Evolutionary conservation across 2,113 vertebrate species (phyloP).

Genomic region (Heloderma charlesbogerti): DNA sequence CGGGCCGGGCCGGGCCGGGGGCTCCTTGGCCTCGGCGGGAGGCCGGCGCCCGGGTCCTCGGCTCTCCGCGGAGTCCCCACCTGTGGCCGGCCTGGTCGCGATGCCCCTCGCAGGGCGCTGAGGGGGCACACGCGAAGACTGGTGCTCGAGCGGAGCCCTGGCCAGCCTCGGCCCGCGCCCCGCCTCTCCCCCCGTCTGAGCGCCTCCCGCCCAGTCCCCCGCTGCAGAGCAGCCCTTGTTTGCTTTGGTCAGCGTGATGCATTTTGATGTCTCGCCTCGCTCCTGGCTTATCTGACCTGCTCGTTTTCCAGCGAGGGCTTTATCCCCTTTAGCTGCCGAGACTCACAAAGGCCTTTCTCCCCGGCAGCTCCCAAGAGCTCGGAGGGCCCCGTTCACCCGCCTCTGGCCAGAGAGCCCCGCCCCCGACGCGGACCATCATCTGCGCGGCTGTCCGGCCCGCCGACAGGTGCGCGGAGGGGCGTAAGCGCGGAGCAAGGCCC

Average conservation of each 20-base stretch:
- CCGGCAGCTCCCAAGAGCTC: constrained; percentile 34
- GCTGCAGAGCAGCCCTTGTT: no score
- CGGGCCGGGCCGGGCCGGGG: no score
- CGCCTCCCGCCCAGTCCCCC: no score
- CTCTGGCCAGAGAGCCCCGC: constrained; percentile 26
- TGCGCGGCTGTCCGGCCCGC: background rate
- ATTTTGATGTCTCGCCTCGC: constrained; percentile 50
- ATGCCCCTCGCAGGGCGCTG: background rate
- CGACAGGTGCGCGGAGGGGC: constrained; percentile 53
- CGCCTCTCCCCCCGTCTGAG: no score
- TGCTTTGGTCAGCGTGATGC: constrained; percentile 42
- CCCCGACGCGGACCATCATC: background rate
- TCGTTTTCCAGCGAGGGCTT: constrained; percentile 62
- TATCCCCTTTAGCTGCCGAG: constrained; percentile 61
- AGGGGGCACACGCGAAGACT: no score
- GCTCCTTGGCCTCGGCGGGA: no score
- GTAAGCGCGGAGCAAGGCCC: rapidly evolving
- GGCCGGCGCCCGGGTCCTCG: no score
- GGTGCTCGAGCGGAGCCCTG: no score
- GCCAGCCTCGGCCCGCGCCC: background rate
- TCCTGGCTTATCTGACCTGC: constrained; percentile 66
- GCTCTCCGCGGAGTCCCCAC: no score
- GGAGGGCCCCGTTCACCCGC: constrained; percentile 36
- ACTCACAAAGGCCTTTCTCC: constrained; percentile 45
- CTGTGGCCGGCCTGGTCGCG: no score